Evolutionary conservation across 2,888 invertebrate species (phyloP).

Genomic region (Ectemnius cavifrons): DNA sequence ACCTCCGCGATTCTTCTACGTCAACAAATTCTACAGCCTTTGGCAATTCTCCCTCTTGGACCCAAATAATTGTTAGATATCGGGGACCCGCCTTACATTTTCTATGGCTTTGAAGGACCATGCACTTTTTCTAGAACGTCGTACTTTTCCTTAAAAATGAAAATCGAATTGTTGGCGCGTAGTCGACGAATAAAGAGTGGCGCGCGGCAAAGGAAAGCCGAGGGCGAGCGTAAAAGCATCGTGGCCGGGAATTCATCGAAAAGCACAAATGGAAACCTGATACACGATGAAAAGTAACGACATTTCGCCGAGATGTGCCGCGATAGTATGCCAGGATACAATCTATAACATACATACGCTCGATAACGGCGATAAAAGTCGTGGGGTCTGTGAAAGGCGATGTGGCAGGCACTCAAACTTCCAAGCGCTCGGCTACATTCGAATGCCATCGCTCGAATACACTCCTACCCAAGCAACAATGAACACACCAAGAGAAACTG

Average conservation of each 20-base stretch:
- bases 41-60: background rate
- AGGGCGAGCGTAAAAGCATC: conserved; percentile 49
- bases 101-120: too few species aligned
- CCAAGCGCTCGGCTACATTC: conserved; percentile 33
- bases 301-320: conserved; percentile 59
- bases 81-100: too few species aligned
- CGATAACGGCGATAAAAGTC: conserved; percentile 64
- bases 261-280: conserved; percentile 65
- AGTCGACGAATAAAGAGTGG: conserved; percentile 29
- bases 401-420: conserved; percentile 40
- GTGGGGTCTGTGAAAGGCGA: conserved; percentile 46
- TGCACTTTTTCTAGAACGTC: too few species aligned
- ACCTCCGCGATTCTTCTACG: conserved; percentile 8
- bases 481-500: background rate
- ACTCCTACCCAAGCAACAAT: background rate
- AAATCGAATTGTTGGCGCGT: background rate
- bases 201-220: conserved; percentile 28
- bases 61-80: conserved; percentile 19
- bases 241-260: conserved; percentile 56
- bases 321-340: conserved; percentile 56
- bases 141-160: too few species aligned
- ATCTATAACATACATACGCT: conserved; percentile 59
- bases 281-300: conserved; percentile 63
- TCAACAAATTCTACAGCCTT: conserved; percentile 24
- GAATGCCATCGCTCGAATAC: conserved; percentile 14